phyloP scores from a whole-genome alignment of 2,113 vertebrate genomes.

The Ia io region DNA sequence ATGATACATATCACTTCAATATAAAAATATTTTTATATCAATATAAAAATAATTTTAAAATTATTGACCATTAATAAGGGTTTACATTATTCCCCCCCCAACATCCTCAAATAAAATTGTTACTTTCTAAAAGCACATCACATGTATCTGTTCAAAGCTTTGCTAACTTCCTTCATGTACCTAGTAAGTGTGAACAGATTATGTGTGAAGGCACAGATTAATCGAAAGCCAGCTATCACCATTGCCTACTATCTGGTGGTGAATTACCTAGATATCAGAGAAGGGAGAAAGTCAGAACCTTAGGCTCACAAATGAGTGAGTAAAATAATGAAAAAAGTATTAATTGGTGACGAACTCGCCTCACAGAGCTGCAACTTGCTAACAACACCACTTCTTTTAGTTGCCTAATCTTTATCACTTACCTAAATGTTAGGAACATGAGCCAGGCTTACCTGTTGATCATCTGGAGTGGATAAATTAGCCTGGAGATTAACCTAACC shows the following conservation, averaged over 20 bases:
- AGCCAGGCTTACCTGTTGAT: neutral
- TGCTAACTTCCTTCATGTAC: neutral
- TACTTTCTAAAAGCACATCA: neutral
- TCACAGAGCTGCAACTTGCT: neutral
- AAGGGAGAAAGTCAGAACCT: neutral
- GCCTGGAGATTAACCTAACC: neutral
- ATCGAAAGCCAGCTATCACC: neutral
- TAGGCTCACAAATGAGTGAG: neutral
- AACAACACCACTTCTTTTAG: neutral
- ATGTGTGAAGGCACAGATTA: neutral
- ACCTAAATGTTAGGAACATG: neutral
- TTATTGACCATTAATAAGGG: neutral
- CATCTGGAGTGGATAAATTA: neutral
- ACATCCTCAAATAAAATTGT: neutral
- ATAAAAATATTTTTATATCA: neutral
- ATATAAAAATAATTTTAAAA: slow-evolving; percentile 8
- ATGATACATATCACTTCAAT: neutral
- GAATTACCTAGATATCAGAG: neutral
- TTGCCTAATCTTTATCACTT: neutral
- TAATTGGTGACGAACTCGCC: neutral
- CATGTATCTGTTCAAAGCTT: neutral
- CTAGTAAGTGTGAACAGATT: neutral
- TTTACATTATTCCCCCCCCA: neutral
- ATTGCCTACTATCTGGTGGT: neutral
- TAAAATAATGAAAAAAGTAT: slow-evolving; percentile 18